Evolutionary conservation across 2,888 invertebrate species (phyloP).

Genomic region (Bellardia pandia): DNA sequence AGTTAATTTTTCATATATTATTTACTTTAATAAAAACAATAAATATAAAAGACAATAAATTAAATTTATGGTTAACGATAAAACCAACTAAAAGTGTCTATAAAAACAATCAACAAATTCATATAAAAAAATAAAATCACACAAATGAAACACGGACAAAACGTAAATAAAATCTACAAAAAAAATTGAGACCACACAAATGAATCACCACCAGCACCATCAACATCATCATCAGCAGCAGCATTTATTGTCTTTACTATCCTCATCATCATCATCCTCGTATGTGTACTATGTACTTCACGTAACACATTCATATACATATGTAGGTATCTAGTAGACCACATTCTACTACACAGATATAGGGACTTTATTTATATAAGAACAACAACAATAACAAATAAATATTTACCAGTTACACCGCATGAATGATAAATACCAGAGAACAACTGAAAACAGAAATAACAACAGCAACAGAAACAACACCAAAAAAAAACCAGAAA

Average conservation of each 20-base stretch:
- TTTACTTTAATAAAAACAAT: conserved; percentile 45
- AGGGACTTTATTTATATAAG: conserved; percentile 54
- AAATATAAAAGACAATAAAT: conserved; percentile 62
- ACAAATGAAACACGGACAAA: conserved; percentile 22
- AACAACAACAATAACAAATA: conserved; percentile 59
- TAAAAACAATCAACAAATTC: conserved; percentile 68
- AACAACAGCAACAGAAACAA: conserved; percentile 9
- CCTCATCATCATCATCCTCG: conserved; percentile 3
- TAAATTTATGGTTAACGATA: conserved; percentile 66
- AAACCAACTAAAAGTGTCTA: conserved; percentile 66
- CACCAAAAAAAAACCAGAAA: conserved; percentile 29
- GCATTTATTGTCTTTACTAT: not conserved
- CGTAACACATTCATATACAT: conserved; percentile 7
- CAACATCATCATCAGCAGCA: conserved; percentile 11
- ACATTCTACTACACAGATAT: conserved; percentile 7
- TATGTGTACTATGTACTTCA: not conserved
- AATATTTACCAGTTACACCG: conserved; percentile 72
- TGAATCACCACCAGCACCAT: conserved; percentile 61
- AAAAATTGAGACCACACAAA: conserved; percentile 68
- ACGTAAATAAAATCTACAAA: conserved; percentile 40
- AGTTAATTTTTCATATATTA: conserved; percentile 61
- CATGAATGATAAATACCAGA: conserved; percentile 65
- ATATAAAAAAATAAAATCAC: conserved; percentile 18
- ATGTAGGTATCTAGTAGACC: conserved; percentile 5
- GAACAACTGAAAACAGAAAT: conserved; percentile 8